Base-by-base conservation (phyloP, 2,113 vertebrate species). In the Hymenochirus boettgeri region DNA sequence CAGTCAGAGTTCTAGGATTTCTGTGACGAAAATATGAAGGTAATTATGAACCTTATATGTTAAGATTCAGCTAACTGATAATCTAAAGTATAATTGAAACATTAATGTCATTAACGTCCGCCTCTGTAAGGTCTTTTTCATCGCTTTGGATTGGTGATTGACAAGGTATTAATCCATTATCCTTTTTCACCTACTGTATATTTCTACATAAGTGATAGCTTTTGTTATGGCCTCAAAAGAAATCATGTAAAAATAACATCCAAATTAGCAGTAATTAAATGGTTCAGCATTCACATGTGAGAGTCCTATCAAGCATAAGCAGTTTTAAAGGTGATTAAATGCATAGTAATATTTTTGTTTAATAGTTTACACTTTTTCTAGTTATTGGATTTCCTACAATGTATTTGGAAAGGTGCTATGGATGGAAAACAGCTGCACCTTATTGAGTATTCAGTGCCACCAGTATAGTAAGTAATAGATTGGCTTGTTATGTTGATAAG, bases 221-320 rank as follows among this genome's bases (percentile, higher is more conserved):
- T 60, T 69, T 69, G 65, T 69, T 69, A 69, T 69, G 57, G 23
- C 57, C 65, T 69, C 47, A 69, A 69, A 69, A 60, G 65, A 69
- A 60, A 60, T 69, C 48, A 46, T 53, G 57, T 37, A 60, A 69
- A 66, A 69, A 69, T 69, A 69, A 69, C 65, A 69, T 60, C 31
- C 35, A 60, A 60, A 69, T 69, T 59, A 69, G 59, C 56, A 53
- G 65, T 57, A 60, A 69, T 59, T 69, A 69, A 69, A 27, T 13
- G 33, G 59, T 69, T 69, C 19, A 27, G 47, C 39, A 60, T 69
- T 60, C 35, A 69, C 45, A 45, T 45, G 47, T 31, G 9, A 52
- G 53, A 53, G 45, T 53, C 31, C 39, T 67, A 59, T 58, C 50
- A 59, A 45, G 21, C 42, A 24, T 35, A n/a, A n/a, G n/a, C n/a